phyloP scores from a whole-genome alignment of 2,888 invertebrate genomes.

The Nomada hirtipes region DNA sequence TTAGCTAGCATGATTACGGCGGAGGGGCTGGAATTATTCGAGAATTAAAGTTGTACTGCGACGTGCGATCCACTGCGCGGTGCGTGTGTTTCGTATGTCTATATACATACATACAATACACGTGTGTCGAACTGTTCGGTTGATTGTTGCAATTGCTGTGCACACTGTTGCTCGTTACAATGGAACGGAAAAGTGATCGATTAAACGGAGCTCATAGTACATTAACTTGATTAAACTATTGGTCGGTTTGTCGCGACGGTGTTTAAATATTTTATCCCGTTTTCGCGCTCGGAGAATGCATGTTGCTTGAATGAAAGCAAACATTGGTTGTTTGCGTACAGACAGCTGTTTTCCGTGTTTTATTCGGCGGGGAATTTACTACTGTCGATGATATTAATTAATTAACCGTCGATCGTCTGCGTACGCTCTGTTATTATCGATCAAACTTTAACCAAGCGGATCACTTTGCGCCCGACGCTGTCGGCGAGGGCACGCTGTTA shows the following conservation, averaged over 20 bases:
- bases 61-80: too few species aligned
- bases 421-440: not conserved
- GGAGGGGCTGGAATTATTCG: not conserved
- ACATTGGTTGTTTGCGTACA: not conserved
- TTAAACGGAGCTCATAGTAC: not conserved
- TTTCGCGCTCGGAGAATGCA: not conserved
- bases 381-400: slow-evolving; percentile 18
- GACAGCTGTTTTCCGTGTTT: slow-evolving; percentile 8
- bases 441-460: not conserved
- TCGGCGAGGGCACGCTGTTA: slow-evolving; percentile 6
- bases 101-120: too few species aligned
- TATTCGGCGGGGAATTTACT: slow-evolving; percentile 13
- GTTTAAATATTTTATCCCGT: not conserved
- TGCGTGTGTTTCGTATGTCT: not conserved
- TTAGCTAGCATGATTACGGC: not conserved
- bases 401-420: not conserved
- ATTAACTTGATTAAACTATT: slow-evolving; percentile 22
- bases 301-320: not conserved
- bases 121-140: not conserved
- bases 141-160: not conserved
- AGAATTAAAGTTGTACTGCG: not conserved
- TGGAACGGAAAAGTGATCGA: not conserved
- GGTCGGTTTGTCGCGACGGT: not conserved
- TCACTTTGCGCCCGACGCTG: not conserved
- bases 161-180: not conserved